Base-by-base conservation (phyloP, 2,113 vertebrate species). In the Bucco capensis region DNA sequence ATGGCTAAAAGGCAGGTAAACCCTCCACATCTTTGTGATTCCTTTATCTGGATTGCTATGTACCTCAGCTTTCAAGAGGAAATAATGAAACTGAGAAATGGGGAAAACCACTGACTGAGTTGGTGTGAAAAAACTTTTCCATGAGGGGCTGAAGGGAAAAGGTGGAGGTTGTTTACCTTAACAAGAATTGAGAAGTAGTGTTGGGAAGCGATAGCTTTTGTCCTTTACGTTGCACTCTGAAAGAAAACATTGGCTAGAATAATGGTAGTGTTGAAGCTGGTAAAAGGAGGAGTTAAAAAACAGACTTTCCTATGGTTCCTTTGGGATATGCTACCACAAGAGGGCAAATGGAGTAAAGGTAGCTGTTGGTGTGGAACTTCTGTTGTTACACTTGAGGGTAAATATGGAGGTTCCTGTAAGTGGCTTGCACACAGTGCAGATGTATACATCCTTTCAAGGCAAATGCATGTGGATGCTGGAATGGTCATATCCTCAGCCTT, bases 301-400 rank as follows among this genome's bases (percentile, higher is more conserved):
- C 6, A 13, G n/a, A 5, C 15, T n/a, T 51, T 13, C 6, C 31
- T 46, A 13, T n/a, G 58, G 10, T 31, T 86, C n/a, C 22, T 8
- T 88, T 89, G 58, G 24, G 47, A 61, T 0, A 0, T 65, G 58
- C 84, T 90, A 21, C 95, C 92, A 93, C 93, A 90, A 94, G 95
- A 95, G 93, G 90, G 93, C 93, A 90, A 90, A 66, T 69, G 28
- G 25, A 94, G 73, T 35, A 33, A 90, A 46, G 5, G 49, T 69
- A 61, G 27, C 61, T 38, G 51, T 47, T 66, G 73, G 73, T 0
- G 0, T 35, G 46, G 64, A 76, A 19, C 78, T 83, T 47, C 14
- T 25, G 4, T 37, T 81, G 17, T 18, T 91, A 30, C 28, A 31
- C 60, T 74, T 18, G 8, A 64, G 49, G 14, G 19, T 21, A 22